These are phyloP conservation scores for Fratercula arctica DNA, from an alignment of 2,797 vertebrate genomes.

Conservation along the genomic window DNA sequence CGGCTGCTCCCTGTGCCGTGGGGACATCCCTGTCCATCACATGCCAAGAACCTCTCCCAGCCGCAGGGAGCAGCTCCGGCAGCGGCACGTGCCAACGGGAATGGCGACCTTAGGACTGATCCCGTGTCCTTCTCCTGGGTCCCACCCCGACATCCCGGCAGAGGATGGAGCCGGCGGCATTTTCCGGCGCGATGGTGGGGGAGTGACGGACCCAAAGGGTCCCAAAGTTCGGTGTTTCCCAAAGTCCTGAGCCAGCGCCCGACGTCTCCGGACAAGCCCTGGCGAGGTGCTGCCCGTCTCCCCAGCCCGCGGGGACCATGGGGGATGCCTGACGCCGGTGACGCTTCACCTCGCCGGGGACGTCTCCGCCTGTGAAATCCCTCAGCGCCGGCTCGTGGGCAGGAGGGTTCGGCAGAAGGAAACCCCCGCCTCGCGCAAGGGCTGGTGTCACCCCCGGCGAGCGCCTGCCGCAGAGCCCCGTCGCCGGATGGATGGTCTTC, in stretches of 20 bases:
- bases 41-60: not conserved
- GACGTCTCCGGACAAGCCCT: not conserved
- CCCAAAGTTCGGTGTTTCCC: not conserved
- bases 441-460: not conserved
- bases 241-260: not conserved
- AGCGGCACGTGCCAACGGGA: not conserved
- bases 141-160: too few species aligned
- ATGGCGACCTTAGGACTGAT: not conserved
- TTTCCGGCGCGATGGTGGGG: fast-evolving
- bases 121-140: not conserved
- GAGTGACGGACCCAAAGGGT: not conserved
- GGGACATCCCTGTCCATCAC: not conserved
- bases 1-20: fast-evolving
- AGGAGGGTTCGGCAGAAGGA: not conserved
- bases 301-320: fast-evolving
- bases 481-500: not conserved
- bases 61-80: not conserved
- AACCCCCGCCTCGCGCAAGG: not conserved
- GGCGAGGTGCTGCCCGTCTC: fast-evolving
- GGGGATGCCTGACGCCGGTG: not conserved
- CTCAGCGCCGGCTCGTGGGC: not conserved
- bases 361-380: not conserved
- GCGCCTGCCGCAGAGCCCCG: fast-evolving
- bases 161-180: fast-evolving
- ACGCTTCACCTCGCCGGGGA: not conserved